Conservation (phyloP, 2,797 vertebrate species). For the Gephyroberyx darwinii region DNA sequence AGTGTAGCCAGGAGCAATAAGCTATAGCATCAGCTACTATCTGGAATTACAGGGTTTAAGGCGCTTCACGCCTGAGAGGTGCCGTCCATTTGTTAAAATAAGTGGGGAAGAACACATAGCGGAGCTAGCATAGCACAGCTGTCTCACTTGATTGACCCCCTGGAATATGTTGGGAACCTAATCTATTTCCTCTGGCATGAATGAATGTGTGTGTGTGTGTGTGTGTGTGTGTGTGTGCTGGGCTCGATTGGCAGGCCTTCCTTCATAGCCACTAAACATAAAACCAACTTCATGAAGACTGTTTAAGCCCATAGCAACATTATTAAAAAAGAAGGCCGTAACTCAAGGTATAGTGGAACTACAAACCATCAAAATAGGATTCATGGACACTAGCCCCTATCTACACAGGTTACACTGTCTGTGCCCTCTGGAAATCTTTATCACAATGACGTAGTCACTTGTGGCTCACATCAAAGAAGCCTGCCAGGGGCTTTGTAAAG, state of each 20-base stretch:
- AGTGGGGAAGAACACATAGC: background rate
- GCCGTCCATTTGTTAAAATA: constrained; percentile 49
- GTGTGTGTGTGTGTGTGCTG: constrained; percentile 7
- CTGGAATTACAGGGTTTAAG: constrained; percentile 36
- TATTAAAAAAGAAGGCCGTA: background rate
- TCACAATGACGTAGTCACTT: constrained; percentile 38
- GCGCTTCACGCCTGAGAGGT: constrained; percentile 38
- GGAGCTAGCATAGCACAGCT: background rate
- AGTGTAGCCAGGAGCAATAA: constrained; percentile 10
- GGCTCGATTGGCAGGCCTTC: background rate
- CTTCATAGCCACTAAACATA: background rate
- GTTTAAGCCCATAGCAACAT: background rate
- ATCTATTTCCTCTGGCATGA: constrained; percentile 43
- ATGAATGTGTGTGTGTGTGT: constrained; percentile 2
- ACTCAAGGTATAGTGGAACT: constrained; percentile 7
- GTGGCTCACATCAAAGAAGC: constrained; percentile 24
- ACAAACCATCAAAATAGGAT: background rate
- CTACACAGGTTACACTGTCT: background rate
- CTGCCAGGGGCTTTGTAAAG: constrained; percentile 34
- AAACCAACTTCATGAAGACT: background rate
- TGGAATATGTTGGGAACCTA: constrained; percentile 39
- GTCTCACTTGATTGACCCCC: constrained; percentile 47
- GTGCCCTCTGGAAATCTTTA: constrained; percentile 24
- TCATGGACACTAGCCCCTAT: background rate
- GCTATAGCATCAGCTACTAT: constrained; percentile 23